Base-by-base conservation (phyloP, 2,113 vertebrate species). In the Apodemus sylvaticus region DNA sequence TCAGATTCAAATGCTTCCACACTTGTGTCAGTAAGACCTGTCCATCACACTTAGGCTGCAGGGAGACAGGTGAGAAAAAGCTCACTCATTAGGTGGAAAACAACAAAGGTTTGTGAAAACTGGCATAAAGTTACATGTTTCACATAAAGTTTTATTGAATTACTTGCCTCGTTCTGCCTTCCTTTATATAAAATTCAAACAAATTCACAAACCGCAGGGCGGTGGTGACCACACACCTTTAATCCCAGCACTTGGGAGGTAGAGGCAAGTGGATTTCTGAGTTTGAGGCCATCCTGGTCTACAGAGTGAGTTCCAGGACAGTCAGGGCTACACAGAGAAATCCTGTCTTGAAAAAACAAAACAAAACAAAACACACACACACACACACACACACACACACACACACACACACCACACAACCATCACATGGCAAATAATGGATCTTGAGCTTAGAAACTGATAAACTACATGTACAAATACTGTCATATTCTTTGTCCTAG, bases 1-100 rank as follows among this genome's bases (percentile, higher is more conserved):
- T 98, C 98, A 99, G 98, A 98, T 99, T 99, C 97, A 99, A 98
- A 96, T 98, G 99, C 96, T 98, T 98, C 98, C 99, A 99, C 97
- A 99, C 98, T 42, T 99, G 99, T 20, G 98, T 98, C 97, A 99
- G 93, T 68, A 99, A 96, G 0, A 94, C 73, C 98, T 99, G 99
- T 86, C 99, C 99, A 0, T 98, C 93, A 20, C 97, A 98, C 95
- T 99, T 99, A 7, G 98, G 98, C 99, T 99, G 96, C 36, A 97
- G 95, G 45, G 11, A 53, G 90, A 94, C 22, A 83, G 58, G 14
- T 2, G 45, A 82, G 55, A 51, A 78, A 39, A 71, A 74, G 34
- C 0, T 82, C 51, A 45, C 96, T 60, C 86, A 19, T 74, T 22
- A 76, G 24, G 29, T 0, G 7, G 3, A 36, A 3, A 79, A 29